These are phyloP conservation scores for Bruchidius siliquastri DNA, from an alignment of 2,888 invertebrate genomes.

Conservation along the genomic window DNA sequence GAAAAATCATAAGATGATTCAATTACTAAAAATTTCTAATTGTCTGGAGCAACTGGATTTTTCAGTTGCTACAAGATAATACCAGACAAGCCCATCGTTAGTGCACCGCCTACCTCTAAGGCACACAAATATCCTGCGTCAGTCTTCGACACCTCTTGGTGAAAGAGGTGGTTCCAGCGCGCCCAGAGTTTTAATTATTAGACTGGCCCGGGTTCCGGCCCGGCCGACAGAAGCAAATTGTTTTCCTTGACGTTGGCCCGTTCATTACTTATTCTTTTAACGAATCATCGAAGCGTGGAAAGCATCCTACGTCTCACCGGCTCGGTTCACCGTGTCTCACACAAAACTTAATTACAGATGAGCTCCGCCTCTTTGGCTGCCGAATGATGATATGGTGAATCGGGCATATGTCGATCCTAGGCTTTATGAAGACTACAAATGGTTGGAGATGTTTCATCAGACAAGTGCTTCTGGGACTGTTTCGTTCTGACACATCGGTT, in stretches of 20 bases:
- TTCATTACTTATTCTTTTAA: slow-evolving; percentile 40
- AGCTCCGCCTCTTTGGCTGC: not conserved
- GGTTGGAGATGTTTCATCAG: too few relatives aligned
- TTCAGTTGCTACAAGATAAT: too few relatives aligned
- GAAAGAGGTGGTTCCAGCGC: not conserved
- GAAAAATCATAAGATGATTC: too few relatives aligned
- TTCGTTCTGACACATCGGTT: too few relatives aligned
- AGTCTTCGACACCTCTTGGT: not conserved
- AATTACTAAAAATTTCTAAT: too few relatives aligned
- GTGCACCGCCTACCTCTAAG: too few relatives aligned
- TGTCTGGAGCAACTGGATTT: too few relatives aligned
- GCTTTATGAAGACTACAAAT: not conserved
- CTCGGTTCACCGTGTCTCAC: not conserved
- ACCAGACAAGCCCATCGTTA: too few relatives aligned
- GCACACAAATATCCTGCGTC: not conserved
- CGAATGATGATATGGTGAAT: not conserved
- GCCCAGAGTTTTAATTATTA: not conserved
- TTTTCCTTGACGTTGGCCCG: slow-evolving; percentile 29
- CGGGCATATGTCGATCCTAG: not conserved
- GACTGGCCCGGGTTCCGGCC: not conserved
- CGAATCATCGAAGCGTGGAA: slow-evolving; percentile 38
- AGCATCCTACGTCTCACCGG: slow-evolving; percentile 5
- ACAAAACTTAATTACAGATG: not conserved
- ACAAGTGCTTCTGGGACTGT: too few relatives aligned
- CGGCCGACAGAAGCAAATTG: slow-evolving; percentile 29